Conservation (phyloP, 2,888 invertebrate genomes). For the Leucozona laternaria region DNA sequence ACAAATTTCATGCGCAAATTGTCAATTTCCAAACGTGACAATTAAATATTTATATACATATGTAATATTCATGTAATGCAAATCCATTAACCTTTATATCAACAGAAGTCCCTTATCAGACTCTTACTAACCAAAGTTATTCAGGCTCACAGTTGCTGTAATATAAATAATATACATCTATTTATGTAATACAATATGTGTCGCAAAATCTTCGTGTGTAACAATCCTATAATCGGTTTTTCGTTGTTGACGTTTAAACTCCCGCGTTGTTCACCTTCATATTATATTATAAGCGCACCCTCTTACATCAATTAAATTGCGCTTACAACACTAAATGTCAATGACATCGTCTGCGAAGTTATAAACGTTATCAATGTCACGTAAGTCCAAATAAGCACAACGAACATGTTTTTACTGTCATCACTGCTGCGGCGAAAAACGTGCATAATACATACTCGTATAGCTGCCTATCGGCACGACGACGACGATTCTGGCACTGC, state of each 20-base stretch:
- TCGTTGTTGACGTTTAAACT: conserved; percentile 1
- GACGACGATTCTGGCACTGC: neutral
- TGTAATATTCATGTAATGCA: too few species aligned
- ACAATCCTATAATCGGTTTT: conserved; percentile 29
- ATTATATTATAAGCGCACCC: conserved; percentile 40
- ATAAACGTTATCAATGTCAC: conserved; percentile 70
- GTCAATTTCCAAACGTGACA: too few species aligned
- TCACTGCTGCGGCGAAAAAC: conserved; percentile 17
- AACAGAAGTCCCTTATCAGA: too few species aligned
- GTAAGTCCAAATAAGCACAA: conserved; percentile 61
- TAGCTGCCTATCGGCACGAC: neutral
- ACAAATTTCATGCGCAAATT: too few species aligned
- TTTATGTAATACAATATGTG: neutral
- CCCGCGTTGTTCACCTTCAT: conserved; percentile 46
- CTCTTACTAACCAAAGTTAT: neutral
- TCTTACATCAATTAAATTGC: conserved; percentile 49
- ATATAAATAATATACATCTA: too few species aligned
- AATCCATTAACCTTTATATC: too few species aligned
- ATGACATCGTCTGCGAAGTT: conserved; percentile 60
- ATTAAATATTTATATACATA: too few species aligned
- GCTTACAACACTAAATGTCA: conserved; percentile 72
- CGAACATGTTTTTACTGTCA: conserved; percentile 63
- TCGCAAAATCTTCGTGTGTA: conserved; percentile 8
- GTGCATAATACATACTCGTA: too few species aligned
- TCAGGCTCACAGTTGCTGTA: neutral